Percentiles rank a stretch among this genome's conserved stretches.
Conservation (phyloP, 2,113 vertebrate genomes). For the Pyrgilauda ruficollis region DNA sequence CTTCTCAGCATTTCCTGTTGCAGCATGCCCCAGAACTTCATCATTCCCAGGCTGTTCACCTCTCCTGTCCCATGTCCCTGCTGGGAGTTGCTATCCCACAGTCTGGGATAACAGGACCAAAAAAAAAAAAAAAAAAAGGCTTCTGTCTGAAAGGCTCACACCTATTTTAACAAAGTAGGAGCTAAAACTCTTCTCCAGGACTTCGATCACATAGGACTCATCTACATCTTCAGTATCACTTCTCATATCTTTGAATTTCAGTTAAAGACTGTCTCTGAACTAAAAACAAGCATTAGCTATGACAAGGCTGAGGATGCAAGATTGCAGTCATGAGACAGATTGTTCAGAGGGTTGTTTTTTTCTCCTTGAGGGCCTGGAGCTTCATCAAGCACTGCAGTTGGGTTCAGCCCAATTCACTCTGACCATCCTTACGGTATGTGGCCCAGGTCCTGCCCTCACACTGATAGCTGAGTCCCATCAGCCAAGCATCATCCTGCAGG, state of each 20-base stretch:
- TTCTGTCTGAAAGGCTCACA: background rate
- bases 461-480: background rate
- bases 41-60: background rate
- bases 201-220: background rate
- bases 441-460: background rate
- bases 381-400: accelerated
- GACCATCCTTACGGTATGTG: accelerated
- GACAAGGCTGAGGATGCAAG: background rate
- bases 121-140: background rate
- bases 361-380: background rate
- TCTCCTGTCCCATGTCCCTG: background rate
- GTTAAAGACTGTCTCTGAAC: background rate
- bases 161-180: background rate
- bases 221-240: background rate
- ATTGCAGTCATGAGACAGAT: background rate
- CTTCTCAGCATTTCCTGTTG: background rate
- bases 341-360: background rate
- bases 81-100: background rate
- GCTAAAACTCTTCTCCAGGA: background rate
- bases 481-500: background rate
- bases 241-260: background rate
- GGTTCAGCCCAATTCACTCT: background rate
- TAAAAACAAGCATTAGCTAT: background rate
- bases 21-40: background rate
- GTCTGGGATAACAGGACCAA: background rate